phyloP scores from a whole-genome alignment of 2,113 vertebrate genomes.

The Solenodon paradoxus region DNA sequence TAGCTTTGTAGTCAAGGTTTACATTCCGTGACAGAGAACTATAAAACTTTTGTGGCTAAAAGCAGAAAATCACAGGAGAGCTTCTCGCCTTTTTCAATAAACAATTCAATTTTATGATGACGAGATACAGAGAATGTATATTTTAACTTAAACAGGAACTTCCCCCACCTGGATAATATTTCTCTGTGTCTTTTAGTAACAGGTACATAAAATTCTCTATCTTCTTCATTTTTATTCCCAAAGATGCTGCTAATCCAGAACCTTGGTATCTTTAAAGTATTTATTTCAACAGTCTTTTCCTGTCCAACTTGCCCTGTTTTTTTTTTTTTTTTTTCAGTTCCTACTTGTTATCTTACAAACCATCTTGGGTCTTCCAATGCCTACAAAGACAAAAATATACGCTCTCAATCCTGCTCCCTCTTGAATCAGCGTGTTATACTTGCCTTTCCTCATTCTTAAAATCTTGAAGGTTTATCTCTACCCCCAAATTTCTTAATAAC shows the following conservation, averaged over 20 bases:
- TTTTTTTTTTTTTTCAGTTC: constrained; percentile 38
- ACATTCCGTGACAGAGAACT: constrained; percentile 67
- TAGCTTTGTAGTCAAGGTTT: constrained; percentile 62
- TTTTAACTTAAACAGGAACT: constrained; percentile 77
- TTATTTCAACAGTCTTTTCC: constrained; percentile 23
- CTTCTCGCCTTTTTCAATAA: constrained; percentile 76
- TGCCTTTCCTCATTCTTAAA: background rate
- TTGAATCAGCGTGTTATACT: background rate
- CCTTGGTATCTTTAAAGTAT: constrained; percentile 5
- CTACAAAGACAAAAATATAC: background rate
- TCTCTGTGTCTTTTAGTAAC: constrained; percentile 43
- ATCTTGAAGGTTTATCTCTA: background rate
- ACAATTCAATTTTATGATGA: constrained; percentile 77
- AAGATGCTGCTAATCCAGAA: constrained; percentile 51
- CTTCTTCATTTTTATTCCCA: constrained; percentile 47
- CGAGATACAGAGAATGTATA: constrained; percentile 72
- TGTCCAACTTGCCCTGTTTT: constrained; percentile 17
- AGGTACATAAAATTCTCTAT: constrained; percentile 43
- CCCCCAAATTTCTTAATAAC: background rate
- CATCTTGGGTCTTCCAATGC: background rate
- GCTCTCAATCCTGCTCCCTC: background rate
- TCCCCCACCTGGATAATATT: constrained; percentile 57
- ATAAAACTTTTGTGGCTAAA: constrained; percentile 64
- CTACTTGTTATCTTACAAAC: background rate
- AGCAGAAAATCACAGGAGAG: constrained; percentile 63